Evolutionary conservation across 1,140 invertebrate species (phyloP).

Genomic region (Hypsibius dujardini): DNA sequence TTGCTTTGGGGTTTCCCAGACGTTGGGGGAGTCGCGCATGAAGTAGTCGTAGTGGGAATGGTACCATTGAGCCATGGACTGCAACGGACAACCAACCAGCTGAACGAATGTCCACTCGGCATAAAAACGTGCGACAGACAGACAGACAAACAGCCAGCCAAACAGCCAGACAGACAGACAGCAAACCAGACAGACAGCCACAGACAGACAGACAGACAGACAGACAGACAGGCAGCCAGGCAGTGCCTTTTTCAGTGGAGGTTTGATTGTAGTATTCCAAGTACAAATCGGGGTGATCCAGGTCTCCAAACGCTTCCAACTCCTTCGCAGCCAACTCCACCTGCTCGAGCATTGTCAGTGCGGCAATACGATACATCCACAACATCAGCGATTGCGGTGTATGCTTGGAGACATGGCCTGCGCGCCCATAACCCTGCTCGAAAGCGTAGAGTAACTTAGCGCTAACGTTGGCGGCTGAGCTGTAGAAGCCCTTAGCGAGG

Average conservation of each 20-base stretch:
- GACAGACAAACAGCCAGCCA: no score
- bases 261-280: not conserved
- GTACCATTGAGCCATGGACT: conserved; percentile 9
- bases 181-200: no score
- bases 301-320: not conserved
- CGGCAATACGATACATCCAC: not conserved
- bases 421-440: not conserved
- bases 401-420: not conserved
- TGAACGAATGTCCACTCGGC: no score
- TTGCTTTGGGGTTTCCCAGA: not conserved
- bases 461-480: not conserved
- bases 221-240: no score
- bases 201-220: no score
- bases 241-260: not conserved
- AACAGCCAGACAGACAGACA: no score
- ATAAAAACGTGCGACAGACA: no score
- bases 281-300: conserved; percentile 7
- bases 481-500: not conserved
- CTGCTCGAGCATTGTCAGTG: not conserved
- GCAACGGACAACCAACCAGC: not conserved
- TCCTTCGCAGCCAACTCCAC: not conserved
- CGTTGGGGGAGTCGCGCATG: not conserved
- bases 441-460: not conserved
- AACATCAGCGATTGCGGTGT: not conserved
- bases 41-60: not conserved